Evolutionary conservation across 2,113 vertebrate species (phyloP).

Genomic region (Lagenorhynchus albirostris): DNA sequence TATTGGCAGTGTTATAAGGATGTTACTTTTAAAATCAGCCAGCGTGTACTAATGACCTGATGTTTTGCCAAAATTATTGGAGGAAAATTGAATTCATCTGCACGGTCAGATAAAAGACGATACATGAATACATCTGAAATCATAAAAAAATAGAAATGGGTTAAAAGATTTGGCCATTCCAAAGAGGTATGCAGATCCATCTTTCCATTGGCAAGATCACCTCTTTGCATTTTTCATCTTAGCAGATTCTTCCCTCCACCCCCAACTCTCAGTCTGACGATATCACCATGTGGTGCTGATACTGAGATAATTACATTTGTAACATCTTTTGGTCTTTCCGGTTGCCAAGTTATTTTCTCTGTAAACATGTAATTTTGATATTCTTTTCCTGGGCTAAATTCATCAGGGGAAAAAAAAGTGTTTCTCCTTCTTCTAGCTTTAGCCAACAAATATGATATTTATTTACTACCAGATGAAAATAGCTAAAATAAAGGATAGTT

Average conservation of each 20-base stretch:
- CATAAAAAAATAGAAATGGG: not conserved
- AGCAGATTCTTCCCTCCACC: not conserved
- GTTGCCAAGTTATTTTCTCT: slow-evolving; percentile 53
- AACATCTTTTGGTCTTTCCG: slow-evolving; percentile 52
- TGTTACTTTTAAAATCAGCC: slow-evolving; percentile 17
- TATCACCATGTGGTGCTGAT: not conserved
- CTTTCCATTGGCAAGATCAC: not conserved
- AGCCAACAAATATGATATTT: slow-evolving; percentile 48
- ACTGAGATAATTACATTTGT: slow-evolving; percentile 24
- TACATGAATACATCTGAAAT: not conserved
- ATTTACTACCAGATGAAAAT: slow-evolving; percentile 36
- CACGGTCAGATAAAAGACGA: not conserved
- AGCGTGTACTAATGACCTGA: slow-evolving; percentile 1
- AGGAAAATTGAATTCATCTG: slow-evolving; percentile 8
- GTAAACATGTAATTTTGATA: slow-evolving; percentile 42
- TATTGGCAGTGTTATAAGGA: not conserved
- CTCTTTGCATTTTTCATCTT: not conserved
- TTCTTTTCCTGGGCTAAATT: slow-evolving; percentile 43
- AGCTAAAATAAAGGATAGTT: slow-evolving; percentile 47
- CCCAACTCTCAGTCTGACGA: not conserved
- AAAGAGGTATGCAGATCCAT: not conserved
- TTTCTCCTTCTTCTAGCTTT: slow-evolving; percentile 11
- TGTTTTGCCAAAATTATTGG: not conserved
- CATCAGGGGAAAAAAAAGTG: slow-evolving; percentile 35
- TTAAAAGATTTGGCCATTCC: not conserved